phyloP scores from a whole-genome alignment of 1,140 invertebrate species.

The Bicyclus anynana region DNA sequence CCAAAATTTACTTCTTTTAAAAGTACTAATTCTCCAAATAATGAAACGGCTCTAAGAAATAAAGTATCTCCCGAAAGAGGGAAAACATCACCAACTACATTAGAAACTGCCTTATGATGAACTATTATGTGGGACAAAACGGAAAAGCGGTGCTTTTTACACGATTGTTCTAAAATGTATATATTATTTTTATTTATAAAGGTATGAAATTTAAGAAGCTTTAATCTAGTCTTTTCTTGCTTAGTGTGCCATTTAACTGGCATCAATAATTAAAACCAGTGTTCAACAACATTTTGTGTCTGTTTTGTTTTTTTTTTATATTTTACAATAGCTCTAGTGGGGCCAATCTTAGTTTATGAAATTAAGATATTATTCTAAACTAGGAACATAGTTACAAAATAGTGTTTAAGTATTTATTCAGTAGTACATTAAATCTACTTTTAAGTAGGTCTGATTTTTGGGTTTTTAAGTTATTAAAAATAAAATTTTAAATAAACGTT shows the following conservation, averaged over 20 bases:
- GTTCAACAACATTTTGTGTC: constrained; percentile 32
- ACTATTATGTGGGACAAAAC: constrained; percentile 12
- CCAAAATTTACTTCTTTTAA: constrained; percentile 63
- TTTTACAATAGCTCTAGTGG: constrained; percentile 48
- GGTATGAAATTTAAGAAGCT: constrained; percentile 68
- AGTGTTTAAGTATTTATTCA: constrained; percentile 73
- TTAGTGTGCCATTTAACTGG: constrained; percentile 60
- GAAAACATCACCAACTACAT: constrained; percentile 66
- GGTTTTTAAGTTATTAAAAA: constrained; percentile 73
- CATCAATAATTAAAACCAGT: constrained; percentile 45
- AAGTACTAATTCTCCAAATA: constrained; percentile 34
- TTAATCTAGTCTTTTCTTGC: constrained; percentile 74
- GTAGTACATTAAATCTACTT: constrained; percentile 56
- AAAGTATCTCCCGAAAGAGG: constrained; percentile 59
- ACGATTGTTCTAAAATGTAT: constrained; percentile 27
- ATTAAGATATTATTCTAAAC: constrained; percentile 33
- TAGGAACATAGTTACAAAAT: constrained; percentile 45
- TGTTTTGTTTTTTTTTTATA: constrained; percentile 44
- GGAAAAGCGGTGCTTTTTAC: constrained; percentile 51
- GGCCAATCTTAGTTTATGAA: constrained; percentile 63
- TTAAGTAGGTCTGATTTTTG: constrained; percentile 67
- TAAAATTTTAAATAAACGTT: constrained; percentile 71
- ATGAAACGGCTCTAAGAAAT: constrained; percentile 27
- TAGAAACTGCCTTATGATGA: constrained; percentile 81
- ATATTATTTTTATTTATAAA: constrained; percentile 31